Evolutionary conservation across 2,113 vertebrate species (phyloP), one percentile per base, ranked within the genome.

Genomic region (Prionailurus bengalensis): DNA sequence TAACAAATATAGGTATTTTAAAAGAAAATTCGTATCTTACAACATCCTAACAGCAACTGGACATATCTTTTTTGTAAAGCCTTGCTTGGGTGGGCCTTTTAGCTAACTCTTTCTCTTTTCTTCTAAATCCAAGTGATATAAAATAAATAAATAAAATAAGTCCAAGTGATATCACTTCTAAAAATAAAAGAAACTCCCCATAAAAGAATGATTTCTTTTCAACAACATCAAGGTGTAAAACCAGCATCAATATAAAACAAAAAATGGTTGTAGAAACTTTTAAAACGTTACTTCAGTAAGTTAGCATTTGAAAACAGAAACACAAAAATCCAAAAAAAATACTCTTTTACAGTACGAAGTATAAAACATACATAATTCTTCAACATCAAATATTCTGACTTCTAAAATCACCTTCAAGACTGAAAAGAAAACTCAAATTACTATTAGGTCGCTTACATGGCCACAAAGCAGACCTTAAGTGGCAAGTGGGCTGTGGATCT

Each of bases 391-490:
- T n/a, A 88, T 5, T 83, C 12, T 81, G 12, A 76, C 4, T 93
- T 55, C 36, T 91, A 93, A 71, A 90, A 89, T 89, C 7, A 45
- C 76, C 66, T 86, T 82, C 19, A 71, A 91, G 55, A 86, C 13
- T 95, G 45, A 66, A 70, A 93, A 78, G 36, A 91, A 58, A 96
- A 92, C 31, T 36, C 17, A 71, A 48, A 95, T 33, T 70, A 86
- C 53, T 53, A 84, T 2, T 39, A 90, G 7, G 58, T 61, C 74
- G 39, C 33, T 79, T 96, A 80, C 61, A 23, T 51, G 39, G 17
- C 31, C 39, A 96, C 19, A 97, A 94, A 96, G 15, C 39, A 97
- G 55, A 90, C 81, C 11, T 9, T n/a, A 7, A 84, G 29, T 25
- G 55, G 27, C 14, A 93, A 96, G 1, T 33, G 65, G 55, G 42